Evolutionary conservation across 1,140 invertebrate species (phyloP), one percentile per base, ranked within the genome.

Genomic region (Laupala kohalensis): DNA sequence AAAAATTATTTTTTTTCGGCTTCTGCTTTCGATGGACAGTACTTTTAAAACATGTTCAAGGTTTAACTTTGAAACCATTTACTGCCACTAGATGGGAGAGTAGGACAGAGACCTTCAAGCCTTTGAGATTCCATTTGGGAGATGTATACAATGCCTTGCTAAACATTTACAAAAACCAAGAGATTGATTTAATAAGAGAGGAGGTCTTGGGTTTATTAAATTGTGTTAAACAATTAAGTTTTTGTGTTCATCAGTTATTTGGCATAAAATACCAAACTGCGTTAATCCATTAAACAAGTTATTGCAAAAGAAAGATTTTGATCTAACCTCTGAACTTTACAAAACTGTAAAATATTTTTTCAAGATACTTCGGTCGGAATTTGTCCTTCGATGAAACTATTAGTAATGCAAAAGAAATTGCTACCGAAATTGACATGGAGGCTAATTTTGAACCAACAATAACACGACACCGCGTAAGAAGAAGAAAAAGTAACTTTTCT

Each of bases 211-310:
- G 64, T 69, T 74, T 75, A 73, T 26, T 69, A 28, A 72, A 70
- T 65, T 72, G 72, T 73, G 9, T 74, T 74, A 37, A 6, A 15
- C 15, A 37, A 37, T 37, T 71, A 74, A 74, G 66, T 74, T 73
- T 72, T 70, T 71, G 25, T 73, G 72, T 73, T 71, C 68, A 37
- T 37, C 15, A 37, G 30, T 37, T 37, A 37, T 37, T 37, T 37
- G 30, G 30, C 15, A 37, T 15, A 37, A 37, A 37, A 37, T 37
- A 37, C 30, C 15, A 15, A 37, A 15, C 15, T 37, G 30, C 6
- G 15, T 71, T 71, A 74, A 75, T 73, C 53, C 69, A 66, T 69
- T 74, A 66, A 74, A 68, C 63, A 74, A 74, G 71, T n/a, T n/a
- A 12, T 15, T 69, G 6, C 69, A 70, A 70, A 62, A 6, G 30